phyloP scores from a whole-genome alignment of 2,888 invertebrate genomes.

The Neria commutata region DNA sequence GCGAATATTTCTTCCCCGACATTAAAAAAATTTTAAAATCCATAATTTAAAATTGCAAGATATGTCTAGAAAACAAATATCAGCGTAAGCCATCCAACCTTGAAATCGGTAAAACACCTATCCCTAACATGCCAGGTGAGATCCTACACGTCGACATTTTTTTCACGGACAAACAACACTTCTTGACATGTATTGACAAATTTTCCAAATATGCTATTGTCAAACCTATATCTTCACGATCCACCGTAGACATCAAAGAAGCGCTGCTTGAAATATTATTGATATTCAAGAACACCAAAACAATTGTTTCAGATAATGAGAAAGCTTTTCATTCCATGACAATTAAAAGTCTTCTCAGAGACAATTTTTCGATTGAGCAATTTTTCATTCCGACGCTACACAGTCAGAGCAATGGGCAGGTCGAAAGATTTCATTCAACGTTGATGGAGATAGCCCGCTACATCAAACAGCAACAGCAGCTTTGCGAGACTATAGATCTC shows the following conservation, averaged over 20 bases:
- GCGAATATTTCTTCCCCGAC: constrained; percentile 20
- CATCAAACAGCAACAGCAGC: constrained; percentile 12
- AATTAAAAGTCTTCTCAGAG: too few species aligned
- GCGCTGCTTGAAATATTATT: too few species aligned
- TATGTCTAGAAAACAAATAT: constrained; percentile 23
- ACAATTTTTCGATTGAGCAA: too few species aligned
- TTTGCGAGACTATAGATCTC: constrained; percentile 9
- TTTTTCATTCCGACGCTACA: too few species aligned
- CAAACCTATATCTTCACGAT: constrained; percentile 13
- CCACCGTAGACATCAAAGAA: constrained; percentile 16
- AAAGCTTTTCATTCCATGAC: too few species aligned
- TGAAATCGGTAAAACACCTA: constrained; percentile 11
- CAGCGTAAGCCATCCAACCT: constrained; percentile 9
- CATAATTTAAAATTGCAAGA: constrained; percentile 20
- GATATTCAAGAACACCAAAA: too few species aligned
- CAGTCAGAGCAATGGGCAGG: too few species aligned
- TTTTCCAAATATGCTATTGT: constrained; percentile 18
- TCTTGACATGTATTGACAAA: constrained; percentile 20
- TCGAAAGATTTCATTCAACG: constrained; percentile 9
- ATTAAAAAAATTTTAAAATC: constrained; percentile 18
- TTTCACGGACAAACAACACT: constrained; percentile 14
- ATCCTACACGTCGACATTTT: constrained; percentile 16
- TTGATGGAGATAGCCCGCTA: constrained; percentile 11
- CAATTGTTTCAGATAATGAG: too few species aligned
- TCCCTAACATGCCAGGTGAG: neutral